Base-by-base conservation (phyloP, 2,888 invertebrate genomes). In the Cosmorhoe ocellata region DNA sequence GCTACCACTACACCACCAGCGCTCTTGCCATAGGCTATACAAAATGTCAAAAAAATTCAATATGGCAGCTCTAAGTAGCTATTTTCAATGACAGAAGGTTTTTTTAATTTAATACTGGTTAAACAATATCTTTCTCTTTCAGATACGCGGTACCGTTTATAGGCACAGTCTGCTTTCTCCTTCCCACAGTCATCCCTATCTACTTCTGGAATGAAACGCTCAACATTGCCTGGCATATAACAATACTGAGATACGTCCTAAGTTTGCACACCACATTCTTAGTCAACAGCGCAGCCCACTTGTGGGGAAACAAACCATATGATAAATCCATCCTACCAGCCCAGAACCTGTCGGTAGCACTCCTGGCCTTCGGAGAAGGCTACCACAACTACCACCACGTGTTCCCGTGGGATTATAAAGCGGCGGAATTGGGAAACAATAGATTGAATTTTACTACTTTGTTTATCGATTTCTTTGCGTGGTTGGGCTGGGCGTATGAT, bases 221-320 rank as follows among this genome's bases (percentile, higher is more conserved):
- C 18, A 57, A n/a, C 30, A 74, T 71, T 55, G 67, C 82, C 1
- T 84, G 79, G 76, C 79, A 81, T 57, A 64, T 81, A 2, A 71
- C 69, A 4, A 81, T 89, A 41, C 64, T 92, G 9, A 84, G 93
- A 8, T 93, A 93, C 71, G 74, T 84, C 11, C 68, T 86, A 50
- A 85, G 85, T 3, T 82, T 93, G n/a, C 91, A 94, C 73, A 83
- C 85, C 3, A 64, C 70, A 1, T 93, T 93, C 92, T 74, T 91
- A n/a, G 92, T 93, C 9, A 93, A 93, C 83, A 92, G 92, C 63
- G 91, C 91, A 1, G 93, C 93, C 11, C 93, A 93, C 71, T 51
- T 83, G 18, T 87, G 82, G 82, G 89, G 87, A 10, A 74, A 71
- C 54, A 81, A 75, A 42, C 86, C 89, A 1, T 89, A 87, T 51